Evolutionary conservation across 2,797 vertebrate species (phyloP).

Genomic region (Melanotaenia pygmaea): DNA sequence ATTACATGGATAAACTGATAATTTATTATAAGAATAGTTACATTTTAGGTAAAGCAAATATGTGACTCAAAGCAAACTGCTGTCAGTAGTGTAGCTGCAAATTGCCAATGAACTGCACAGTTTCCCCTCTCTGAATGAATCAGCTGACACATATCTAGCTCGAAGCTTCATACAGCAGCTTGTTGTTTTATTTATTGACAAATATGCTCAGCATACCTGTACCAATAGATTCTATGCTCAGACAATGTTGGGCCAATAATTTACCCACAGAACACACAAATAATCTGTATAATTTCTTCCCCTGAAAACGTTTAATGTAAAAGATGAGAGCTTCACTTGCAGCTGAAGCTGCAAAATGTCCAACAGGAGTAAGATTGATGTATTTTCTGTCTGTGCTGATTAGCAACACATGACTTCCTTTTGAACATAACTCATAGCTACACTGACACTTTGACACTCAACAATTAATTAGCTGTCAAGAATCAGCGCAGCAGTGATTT

Average conservation of each 20-base stretch:
- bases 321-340: not conserved
- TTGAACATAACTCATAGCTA: conserved; percentile 2
- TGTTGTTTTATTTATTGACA: not conserved
- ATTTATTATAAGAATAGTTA: too few relatives aligned
- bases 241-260: not conserved
- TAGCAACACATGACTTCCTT: not conserved
- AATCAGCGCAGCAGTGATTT: not conserved
- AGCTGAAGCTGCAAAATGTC: not conserved
- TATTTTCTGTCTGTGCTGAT: conserved; percentile 14
- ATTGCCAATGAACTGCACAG: too few relatives aligned
- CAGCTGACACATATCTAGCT: too few relatives aligned
- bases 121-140: too few relatives aligned
- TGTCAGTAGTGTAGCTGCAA: too few relatives aligned
- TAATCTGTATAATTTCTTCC: not conserved
- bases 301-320: not conserved
- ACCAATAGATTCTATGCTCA: not conserved
- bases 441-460: not conserved
- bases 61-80: too few relatives aligned
- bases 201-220: not conserved
- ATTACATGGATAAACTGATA: too few relatives aligned
- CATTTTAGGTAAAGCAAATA: too few relatives aligned
- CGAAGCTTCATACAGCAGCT: not conserved
- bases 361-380: not conserved
- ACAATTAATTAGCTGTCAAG: conserved; percentile 11
- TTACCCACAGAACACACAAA: not conserved